Conservation (phyloP, 2,113 vertebrate genomes). For the Eurystomus gularis region DNA sequence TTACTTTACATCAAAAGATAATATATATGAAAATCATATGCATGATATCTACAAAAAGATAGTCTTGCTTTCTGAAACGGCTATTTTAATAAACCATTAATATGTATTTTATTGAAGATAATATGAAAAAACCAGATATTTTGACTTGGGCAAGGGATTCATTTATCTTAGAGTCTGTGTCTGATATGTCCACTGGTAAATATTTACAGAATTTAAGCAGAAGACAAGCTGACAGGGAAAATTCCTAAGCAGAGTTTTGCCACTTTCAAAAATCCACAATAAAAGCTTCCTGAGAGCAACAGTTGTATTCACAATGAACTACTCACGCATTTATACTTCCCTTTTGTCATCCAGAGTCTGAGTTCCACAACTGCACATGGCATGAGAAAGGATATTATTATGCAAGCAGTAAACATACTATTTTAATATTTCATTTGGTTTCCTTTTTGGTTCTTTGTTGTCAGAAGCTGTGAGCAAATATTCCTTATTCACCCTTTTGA, state of each 20-base stretch:
- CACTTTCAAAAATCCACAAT: not conserved
- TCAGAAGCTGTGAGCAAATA: not conserved
- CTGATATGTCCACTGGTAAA: not conserved
- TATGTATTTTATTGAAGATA: not conserved
- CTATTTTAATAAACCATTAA: not conserved
- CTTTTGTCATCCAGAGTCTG: not conserved
- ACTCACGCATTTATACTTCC: not conserved
- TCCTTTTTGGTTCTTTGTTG: not conserved
- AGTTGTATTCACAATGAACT: not conserved
- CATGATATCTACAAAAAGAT: not conserved
- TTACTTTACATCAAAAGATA: not conserved
- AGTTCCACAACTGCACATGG: not conserved
- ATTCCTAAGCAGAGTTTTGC: not conserved
- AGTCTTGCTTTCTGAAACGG: not conserved
- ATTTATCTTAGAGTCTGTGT: not conserved
- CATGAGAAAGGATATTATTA: not conserved
- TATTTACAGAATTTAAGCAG: not conserved
- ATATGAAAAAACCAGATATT: not conserved
- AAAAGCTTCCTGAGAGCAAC: not conserved
- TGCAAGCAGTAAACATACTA: not conserved
- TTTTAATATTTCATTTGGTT: constrained; percentile 25
- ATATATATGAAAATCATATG: not conserved
- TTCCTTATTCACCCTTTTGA: not conserved
- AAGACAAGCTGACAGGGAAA: not conserved
- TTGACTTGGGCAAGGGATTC: not conserved